phyloP scores from a whole-genome alignment of 1,140 invertebrate genomes.

The Lasioglossum baleicum region DNA sequence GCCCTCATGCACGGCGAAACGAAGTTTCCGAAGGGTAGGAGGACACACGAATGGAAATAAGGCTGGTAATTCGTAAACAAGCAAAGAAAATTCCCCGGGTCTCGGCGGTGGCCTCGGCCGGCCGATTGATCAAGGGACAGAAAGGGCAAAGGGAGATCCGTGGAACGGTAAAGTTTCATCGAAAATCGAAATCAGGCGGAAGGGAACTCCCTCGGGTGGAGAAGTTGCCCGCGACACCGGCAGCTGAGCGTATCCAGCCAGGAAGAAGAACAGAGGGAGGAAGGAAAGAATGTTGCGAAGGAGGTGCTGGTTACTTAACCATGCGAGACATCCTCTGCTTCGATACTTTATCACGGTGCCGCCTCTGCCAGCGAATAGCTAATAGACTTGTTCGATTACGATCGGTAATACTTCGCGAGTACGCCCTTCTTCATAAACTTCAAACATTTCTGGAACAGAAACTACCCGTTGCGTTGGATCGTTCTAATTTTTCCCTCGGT shows the following conservation, averaged over 20 bases:
- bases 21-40: slow-evolving; percentile 65
- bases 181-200: slow-evolving; percentile 75
- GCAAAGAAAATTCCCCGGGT: slow-evolving; percentile 50
- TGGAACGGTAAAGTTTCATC: slow-evolving; percentile 67
- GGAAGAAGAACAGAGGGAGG: slow-evolving; percentile 7
- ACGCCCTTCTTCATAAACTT: slow-evolving; percentile 7
- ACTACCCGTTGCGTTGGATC: too few relatives aligned
- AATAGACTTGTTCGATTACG: slow-evolving; percentile 56
- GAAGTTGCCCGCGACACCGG: slow-evolving; percentile 66
- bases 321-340: slow-evolving; percentile 52
- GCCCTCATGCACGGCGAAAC: slow-evolving; percentile 48
- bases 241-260: slow-evolving; percentile 49
- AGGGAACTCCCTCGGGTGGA: slow-evolving; percentile 66
- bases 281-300: slow-evolving; percentile 25
- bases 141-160: slow-evolving; percentile 26
- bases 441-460: background rate
- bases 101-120: slow-evolving; percentile 12
- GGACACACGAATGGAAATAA: slow-evolving; percentile 75
- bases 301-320: slow-evolving; percentile 55
- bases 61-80: slow-evolving; percentile 74
- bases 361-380: slow-evolving; percentile 50
- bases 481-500: too few relatives aligned
- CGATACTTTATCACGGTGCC: slow-evolving; percentile 60
- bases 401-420: slow-evolving; percentile 61
- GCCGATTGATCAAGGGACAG: slow-evolving; percentile 3